These are phyloP conservation scores for Pristionchus maxplancki DNA, from an alignment of 2,888 invertebrate genomes.

Conservation along the genomic window DNA sequence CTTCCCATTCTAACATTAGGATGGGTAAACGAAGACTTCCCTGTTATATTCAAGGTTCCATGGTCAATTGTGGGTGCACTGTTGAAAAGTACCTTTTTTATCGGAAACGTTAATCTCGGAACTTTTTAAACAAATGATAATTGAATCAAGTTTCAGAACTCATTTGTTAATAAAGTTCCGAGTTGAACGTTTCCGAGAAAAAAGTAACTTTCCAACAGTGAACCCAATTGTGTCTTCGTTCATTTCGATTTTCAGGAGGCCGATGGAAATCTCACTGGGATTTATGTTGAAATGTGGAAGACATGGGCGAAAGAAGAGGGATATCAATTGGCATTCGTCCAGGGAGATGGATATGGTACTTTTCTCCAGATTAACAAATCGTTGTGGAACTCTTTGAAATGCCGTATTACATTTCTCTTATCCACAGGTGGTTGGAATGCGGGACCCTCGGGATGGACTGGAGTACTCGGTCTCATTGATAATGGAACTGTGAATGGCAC, in stretches of 20 bases:
- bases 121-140: no score
- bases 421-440: conserved; percentile 51
- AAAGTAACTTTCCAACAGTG: background rate
- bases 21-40: conserved; percentile 52
- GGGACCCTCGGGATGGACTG: conserved; percentile 48
- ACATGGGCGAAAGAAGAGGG: conserved; percentile 22
- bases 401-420: no score
- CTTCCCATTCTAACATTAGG: conserved; percentile 46
- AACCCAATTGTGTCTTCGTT: no score
- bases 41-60: conserved; percentile 34
- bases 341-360: conserved; percentile 49
- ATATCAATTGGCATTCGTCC: conserved; percentile 34
- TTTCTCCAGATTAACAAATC: no score
- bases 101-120: no score
- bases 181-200: no score
- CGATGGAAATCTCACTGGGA: conserved; percentile 18
- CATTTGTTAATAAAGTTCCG: no score
- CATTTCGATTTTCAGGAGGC: background rate
- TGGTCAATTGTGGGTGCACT: background rate
- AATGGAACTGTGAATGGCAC: conserved; percentile 49
- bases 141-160: no score
- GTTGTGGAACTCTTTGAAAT: background rate
- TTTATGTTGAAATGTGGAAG: conserved; percentile 51
- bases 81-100: no score
- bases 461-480: conserved; percentile 41